A percentile compares a stretch with the other conserved stretches of the same genome.
Conservation (phyloP, 2,797 vertebrate species). For the Xiphorhynchus erythropygius region DNA sequence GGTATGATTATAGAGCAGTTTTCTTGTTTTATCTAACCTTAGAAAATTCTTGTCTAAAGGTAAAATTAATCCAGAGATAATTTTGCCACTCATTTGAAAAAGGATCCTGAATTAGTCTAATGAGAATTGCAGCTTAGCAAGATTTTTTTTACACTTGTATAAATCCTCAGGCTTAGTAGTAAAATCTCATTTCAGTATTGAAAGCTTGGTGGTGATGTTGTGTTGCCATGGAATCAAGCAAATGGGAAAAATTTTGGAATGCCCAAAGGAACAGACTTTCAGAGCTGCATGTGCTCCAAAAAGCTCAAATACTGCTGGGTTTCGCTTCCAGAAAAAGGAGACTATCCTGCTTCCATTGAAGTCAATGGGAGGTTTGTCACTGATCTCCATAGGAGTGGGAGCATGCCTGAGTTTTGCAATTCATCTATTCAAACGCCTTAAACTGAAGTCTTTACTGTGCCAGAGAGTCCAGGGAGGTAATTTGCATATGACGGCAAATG, state of each 20-base stretch:
- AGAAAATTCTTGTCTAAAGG: neutral
- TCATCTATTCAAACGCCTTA: conserved; percentile 16
- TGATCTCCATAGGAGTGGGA: neutral
- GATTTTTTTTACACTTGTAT: conserved; percentile 9
- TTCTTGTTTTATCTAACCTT: neutral
- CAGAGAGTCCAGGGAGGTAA: neutral
- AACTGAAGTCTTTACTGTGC: neutral
- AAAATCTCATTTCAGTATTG: conserved; percentile 42
- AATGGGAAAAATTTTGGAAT: conserved; percentile 48
- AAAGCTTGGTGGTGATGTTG: conserved; percentile 12
- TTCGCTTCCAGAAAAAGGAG: neutral
- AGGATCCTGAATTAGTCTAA: neutral
- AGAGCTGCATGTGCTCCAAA: conserved; percentile 1
- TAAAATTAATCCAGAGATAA: neutral
- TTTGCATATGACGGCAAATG: conserved; percentile 33
- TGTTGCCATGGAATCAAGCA: conserved; percentile 62
- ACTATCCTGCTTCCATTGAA: neutral
- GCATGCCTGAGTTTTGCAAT: neutral
- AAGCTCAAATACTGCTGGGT: neutral
- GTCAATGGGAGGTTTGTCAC: conserved; percentile 12
- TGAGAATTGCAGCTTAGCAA: conserved; percentile 1
- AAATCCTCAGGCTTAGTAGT: conserved; percentile 34
- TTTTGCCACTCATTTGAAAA: neutral
- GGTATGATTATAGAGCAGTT: neutral
- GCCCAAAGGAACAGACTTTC: neutral